Evolutionary conservation across 2,888 invertebrate genomes (phyloP), one percentile per base, ranked within the genome.

Genomic region (Lamproptera curius): DNA sequence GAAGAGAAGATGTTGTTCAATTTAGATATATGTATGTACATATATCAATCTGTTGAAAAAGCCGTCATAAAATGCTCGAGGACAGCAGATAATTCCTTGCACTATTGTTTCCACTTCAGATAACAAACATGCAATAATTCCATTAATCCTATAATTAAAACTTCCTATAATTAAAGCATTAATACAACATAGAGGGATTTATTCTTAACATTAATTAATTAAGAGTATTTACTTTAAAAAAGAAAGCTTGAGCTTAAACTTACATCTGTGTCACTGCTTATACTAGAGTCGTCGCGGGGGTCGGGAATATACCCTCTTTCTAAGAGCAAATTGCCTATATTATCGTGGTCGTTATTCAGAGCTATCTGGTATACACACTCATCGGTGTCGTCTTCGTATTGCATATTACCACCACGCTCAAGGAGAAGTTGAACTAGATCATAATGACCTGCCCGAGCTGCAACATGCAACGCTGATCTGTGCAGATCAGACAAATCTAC

Each of bases 321-420:
- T 1, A 35, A 17, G n/a, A 50, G 28, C 31, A 50, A 50, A 14
- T 51, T 42, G 1, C 46, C 42, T 10, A 46, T 31, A 33, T 46
- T 46, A 13, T 42, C 42, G n/a, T 50, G 37, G 9, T 45, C 23
- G 14, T 50, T 45, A 16, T 45, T 50, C 33, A 37, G 31, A 9
- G 42, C 49, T n/a, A 35, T 44, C 16, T 35, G 5, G n/a, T 28
- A 35, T 11, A 36, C 35, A 13, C 23, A 36, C 26, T 43, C 43
- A 36, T 43, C 43, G 16, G 36, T 11, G 28, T 43, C 43, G 16
- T 43, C 43, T 9, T 26, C 28, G 16, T 43, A 36, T 9, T 23
- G 23, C 1, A 44, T 17, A 23, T 44, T 37, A 0, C 36, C 43
- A 10, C 37, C 36, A 6, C 16, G 31, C 1, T 31, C 16, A 5